A percentile compares a stretch with the other conserved stretches of the same genome.
Evolutionary conservation across 2,113 vertebrate genomes (phyloP).

Genomic region (human (Homo sapiens)): DNA sequence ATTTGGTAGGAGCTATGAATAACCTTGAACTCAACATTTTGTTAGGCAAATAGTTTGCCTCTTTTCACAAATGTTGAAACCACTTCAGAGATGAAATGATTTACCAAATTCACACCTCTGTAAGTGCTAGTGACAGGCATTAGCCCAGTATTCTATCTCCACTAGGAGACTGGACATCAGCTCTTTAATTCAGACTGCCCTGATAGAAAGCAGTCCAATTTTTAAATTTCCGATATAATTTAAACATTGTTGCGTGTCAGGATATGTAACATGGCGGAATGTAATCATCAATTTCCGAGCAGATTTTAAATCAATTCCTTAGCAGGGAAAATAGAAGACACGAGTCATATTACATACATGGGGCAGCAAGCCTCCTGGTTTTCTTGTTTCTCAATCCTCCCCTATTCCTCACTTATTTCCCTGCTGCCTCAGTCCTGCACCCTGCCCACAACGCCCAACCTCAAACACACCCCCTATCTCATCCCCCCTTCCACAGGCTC

Average conservation of each 20-base stretch:
- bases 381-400: not conserved
- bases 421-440: not conserved
- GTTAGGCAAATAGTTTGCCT: not conserved
- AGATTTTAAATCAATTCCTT: not conserved
- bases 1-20: not conserved
- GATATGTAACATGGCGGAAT: not conserved
- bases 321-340: not conserved
- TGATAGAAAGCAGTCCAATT: not conserved
- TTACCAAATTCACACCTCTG: not conserved
- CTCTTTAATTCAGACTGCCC: not conserved
- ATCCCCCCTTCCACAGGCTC: not conserved
- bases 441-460: not conserved
- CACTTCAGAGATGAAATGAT: not conserved
- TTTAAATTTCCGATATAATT: not conserved
- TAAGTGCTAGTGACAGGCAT: not conserved
- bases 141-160: not conserved
- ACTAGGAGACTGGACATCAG: not conserved
- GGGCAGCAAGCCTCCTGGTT: not conserved
- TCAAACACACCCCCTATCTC: not conserved
- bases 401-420: not conserved
- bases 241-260: not conserved
- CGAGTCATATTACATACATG: not conserved
- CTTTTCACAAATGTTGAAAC: not conserved
- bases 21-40: not conserved
- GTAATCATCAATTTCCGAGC: not conserved